A percentile compares a stretch with the other conserved stretches of the same genome.
Conservation (phyloP, 2,113 vertebrate species). For the Machaerirhynchus nigripectus region DNA sequence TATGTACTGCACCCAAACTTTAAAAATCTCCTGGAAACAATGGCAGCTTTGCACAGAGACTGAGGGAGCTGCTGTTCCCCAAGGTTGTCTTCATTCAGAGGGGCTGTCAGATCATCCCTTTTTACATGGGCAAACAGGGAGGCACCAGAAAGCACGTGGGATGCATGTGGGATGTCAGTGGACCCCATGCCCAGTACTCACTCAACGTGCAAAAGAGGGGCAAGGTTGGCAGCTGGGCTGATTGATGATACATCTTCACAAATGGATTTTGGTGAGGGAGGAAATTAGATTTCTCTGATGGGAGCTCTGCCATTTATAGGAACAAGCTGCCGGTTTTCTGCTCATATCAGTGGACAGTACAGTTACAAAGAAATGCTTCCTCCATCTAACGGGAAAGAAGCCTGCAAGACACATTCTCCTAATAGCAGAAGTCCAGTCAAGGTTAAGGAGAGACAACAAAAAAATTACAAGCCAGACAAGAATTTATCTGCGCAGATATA, state of each 20-base stretch:
- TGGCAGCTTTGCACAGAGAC: background rate
- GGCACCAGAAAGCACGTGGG: background rate
- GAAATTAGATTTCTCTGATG: background rate
- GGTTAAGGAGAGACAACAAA: background rate
- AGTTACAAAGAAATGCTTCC: background rate
- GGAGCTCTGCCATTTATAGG: background rate
- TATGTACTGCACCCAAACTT: background rate
- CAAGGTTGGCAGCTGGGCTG: background rate
- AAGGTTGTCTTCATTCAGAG: background rate
- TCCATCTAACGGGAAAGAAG: background rate
- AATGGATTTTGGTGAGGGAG: background rate
- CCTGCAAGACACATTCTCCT: background rate
- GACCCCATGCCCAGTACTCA: background rate
- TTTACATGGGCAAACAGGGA: background rate
- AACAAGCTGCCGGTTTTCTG: constrained; percentile 1
- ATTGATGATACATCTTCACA: background rate
- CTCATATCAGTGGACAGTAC: background rate
- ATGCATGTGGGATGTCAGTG: background rate
- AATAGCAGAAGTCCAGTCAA: background rate
- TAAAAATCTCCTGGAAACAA: background rate
- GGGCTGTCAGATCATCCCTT: background rate
- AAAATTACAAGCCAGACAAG: background rate
- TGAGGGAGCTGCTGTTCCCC: background rate
- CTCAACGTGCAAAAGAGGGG: background rate
- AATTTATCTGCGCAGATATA: background rate